phyloP scores from a whole-genome alignment of 2,113 vertebrate species.

The Campylomormyrus tamandua region DNA sequence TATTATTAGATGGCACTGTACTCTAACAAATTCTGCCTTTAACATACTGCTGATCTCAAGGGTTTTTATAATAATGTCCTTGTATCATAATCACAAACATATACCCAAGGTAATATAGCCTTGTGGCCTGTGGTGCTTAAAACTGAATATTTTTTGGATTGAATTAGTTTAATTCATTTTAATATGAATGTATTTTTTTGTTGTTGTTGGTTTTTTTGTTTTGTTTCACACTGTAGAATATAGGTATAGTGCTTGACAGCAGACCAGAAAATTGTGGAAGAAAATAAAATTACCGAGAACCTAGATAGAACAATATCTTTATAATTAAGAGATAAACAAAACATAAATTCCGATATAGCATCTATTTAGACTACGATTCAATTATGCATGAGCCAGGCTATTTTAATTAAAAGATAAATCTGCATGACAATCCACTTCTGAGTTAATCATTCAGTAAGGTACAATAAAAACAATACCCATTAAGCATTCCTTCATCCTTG shows the following conservation, averaged over 20 bases:
- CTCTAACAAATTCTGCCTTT: neutral
- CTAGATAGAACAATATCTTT: conserved; percentile 96
- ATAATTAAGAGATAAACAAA: conserved; percentile 99
- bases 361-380: conserved; percentile 99
- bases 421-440: conserved; percentile 98
- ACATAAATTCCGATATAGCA: conserved; percentile 99
- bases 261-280: conserved; percentile 30
- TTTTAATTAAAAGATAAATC: conserved; percentile 99
- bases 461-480: conserved; percentile 99
- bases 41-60: neutral
- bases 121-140: neutral
- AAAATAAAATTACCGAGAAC: conserved; percentile 46
- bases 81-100: neutral
- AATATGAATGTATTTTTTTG: neutral
- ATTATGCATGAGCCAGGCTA: conserved; percentile 99
- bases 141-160: neutral
- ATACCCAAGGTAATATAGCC: neutral
- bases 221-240: neutral
- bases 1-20: neutral
- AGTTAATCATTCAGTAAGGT: conserved; percentile 99
- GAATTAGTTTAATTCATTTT: neutral
- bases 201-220: neutral
- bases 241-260: neutral
- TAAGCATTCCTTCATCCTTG: conserved; percentile 98
- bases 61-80: neutral